Evolutionary conservation across 1,140 invertebrate species (phyloP).

Genomic region (Neotoxoptera formosana): DNA sequence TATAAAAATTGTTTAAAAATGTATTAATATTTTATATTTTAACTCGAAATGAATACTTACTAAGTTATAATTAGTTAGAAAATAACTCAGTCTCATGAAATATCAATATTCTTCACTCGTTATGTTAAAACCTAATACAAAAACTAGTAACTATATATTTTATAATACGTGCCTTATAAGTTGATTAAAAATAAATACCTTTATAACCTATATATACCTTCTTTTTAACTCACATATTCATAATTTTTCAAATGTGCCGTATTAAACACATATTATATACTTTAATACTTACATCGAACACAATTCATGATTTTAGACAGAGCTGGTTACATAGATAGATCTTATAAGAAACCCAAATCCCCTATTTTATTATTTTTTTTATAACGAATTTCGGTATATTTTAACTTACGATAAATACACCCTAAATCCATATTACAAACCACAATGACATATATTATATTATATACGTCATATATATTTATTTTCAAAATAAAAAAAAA

Average conservation of each 20-base stretch:
- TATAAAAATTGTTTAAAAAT: too few species aligned
- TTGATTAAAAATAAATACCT: too few species aligned
- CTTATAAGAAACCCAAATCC: background rate
- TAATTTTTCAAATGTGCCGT: background rate
- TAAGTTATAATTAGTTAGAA: too few species aligned
- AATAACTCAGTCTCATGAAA: too few species aligned
- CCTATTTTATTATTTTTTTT: conserved; percentile 9
- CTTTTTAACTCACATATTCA: too few species aligned
- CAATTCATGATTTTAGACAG: background rate
- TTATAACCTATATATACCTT: too few species aligned
- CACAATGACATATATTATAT: conserved; percentile 14
- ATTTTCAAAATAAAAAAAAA: background rate
- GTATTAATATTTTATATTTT: too few species aligned
- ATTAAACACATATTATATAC: background rate
- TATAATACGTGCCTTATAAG: too few species aligned
- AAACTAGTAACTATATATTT: too few species aligned
- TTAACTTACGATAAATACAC: background rate
- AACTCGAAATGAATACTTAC: too few species aligned
- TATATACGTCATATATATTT: background rate
- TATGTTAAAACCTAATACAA: too few species aligned
- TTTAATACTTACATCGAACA: background rate
- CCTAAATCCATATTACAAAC: conserved; percentile 30
- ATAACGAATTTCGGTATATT: background rate
- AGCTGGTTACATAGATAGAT: background rate
- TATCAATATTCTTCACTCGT: too few species aligned